Percentiles rank a stretch among this genome's conserved stretches.
Conservation (phyloP, 2,888 invertebrate genomes). For the Apeira syringaria region DNA sequence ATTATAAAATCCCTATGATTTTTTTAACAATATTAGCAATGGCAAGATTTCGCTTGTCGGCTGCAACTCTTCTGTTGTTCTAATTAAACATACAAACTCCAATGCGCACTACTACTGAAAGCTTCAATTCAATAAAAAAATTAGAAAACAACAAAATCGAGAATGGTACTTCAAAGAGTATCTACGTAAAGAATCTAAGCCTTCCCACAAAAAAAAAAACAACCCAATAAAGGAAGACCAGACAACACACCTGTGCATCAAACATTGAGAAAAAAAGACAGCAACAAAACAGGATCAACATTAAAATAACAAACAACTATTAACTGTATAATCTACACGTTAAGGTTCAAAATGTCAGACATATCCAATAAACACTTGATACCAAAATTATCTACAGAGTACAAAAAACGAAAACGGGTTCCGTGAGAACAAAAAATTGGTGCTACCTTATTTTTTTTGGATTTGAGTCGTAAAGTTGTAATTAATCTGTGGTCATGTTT, state of each 20-base stretch:
- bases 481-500: slow-evolving; percentile 42
- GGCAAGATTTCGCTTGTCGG: no score
- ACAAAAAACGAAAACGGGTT: slow-evolving; percentile 50
- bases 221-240: slow-evolving; percentile 22
- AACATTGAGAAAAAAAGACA: slow-evolving; percentile 17
- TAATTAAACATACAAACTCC: no score
- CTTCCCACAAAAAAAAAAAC: slow-evolving; percentile 10
- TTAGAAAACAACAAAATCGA: not conserved
- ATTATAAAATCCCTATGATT: no score
- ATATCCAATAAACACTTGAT: slow-evolving; percentile 5
- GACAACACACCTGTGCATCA: slow-evolving; percentile 29
- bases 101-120: no score
- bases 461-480: slow-evolving; percentile 37
- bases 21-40: no score
- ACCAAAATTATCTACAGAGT: slow-evolving; percentile 18
- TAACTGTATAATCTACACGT: not conserved
- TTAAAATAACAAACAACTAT: not conserved
- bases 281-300: slow-evolving; percentile 17
- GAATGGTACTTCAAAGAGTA: slow-evolving; percentile 6
- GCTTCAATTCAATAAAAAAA: no score
- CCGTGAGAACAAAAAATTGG: slow-evolving; percentile 54
- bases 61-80: no score
- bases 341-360: slow-evolving; percentile 3
- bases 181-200: slow-evolving; percentile 10
- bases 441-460: slow-evolving; percentile 42